Conservation (phyloP, 2,888 invertebrate species). For the Eudasyphora cyanicolor region DNA sequence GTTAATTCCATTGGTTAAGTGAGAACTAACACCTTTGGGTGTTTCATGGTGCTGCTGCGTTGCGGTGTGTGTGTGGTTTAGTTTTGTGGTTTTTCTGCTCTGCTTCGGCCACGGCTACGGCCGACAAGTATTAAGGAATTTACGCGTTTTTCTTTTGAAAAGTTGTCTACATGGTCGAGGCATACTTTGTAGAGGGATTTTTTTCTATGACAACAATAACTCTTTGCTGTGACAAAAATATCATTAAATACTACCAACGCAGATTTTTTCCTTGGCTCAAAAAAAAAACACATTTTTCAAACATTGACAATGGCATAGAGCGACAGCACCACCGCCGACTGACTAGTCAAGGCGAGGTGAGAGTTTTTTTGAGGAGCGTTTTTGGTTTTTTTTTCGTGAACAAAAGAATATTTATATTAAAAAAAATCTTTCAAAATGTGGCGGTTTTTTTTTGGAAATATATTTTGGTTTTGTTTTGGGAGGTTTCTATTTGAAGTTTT, state of each 20-base stretch:
- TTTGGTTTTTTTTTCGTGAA: neutral
- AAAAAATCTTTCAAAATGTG: neutral
- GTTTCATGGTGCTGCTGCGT: neutral
- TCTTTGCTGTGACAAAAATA: conserved; percentile 40
- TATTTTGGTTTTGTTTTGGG: no score
- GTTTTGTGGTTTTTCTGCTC: neutral
- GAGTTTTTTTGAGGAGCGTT: neutral
- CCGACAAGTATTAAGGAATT: neutral
- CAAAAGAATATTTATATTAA: neutral
- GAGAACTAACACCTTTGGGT: conserved; percentile 52
- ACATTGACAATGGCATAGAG: neutral
- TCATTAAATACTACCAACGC: conserved; percentile 36
- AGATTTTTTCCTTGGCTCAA: neutral
- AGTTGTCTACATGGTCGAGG: neutral
- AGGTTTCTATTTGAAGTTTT: neutral
- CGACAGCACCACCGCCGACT: no score
- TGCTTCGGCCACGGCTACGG: neutral
- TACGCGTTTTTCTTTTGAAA: conserved; percentile 4
- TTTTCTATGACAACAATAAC: conserved; percentile 39
- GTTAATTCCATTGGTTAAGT: conserved; percentile 53
- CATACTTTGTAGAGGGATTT: neutral
- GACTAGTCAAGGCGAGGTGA: neutral
- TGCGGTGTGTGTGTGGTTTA: neutral
- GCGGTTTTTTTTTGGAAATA: neutral
- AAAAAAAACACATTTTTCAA: neutral